phyloP scores from a whole-genome alignment of 2,113 vertebrate genomes.

The Poeciliopsis retropinna region DNA sequence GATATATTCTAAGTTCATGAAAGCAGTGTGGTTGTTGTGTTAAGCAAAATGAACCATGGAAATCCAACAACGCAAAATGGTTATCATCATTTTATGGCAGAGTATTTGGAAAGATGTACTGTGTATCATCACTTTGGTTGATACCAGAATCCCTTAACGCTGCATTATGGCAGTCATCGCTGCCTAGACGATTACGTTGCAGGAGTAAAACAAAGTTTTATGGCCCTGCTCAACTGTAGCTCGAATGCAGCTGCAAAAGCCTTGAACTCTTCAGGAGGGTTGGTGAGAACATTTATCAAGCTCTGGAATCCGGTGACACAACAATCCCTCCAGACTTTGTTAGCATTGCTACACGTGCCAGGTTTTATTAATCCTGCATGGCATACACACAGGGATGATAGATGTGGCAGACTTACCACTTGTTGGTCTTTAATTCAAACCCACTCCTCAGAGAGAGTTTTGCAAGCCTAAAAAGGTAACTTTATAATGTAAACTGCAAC shows the following conservation, averaged over 20 bases:
- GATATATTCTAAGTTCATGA: neutral
- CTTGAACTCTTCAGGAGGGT: neutral
- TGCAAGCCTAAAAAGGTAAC: neutral
- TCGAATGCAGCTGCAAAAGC: neutral
- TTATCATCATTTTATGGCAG: neutral
- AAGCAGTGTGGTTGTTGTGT: neutral
- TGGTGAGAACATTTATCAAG: constrained; percentile 3
- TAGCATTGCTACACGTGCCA: neutral
- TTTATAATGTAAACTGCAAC: constrained; percentile 3
- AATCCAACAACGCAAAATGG: neutral
- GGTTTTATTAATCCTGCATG: constrained; percentile 10
- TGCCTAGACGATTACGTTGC: neutral
- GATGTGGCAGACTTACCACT: constrained; percentile 14
- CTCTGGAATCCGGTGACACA: constrained; percentile 6
- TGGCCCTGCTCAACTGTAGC: neutral
- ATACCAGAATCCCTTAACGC: neutral
- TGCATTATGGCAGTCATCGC: neutral
- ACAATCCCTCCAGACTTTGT: constrained; percentile 9
- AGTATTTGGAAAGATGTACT: constrained; percentile 1
- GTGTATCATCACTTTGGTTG: neutral
- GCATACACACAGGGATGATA: neutral
- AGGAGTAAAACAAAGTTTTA: neutral
- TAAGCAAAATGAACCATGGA: neutral
- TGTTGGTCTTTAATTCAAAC: constrained; percentile 6
- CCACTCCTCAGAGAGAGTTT: rapidly evolving